These are phyloP conservation scores for Rhadina sibilatrix DNA, from an alignment of 2,113 vertebrate genomes.

Conservation along the genomic window DNA sequence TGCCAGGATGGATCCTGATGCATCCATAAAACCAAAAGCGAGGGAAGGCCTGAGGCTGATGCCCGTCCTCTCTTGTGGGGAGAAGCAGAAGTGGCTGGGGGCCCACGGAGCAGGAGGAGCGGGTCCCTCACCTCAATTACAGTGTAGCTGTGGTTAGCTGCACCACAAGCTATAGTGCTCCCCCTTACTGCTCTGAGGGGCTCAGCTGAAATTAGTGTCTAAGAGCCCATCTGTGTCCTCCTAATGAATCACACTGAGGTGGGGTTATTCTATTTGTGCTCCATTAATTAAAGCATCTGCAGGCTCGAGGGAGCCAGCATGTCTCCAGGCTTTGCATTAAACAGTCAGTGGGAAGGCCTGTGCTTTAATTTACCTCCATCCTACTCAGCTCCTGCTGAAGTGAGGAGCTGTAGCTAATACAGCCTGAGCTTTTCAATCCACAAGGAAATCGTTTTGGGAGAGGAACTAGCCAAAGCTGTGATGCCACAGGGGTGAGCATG, in stretches of 20 bases:
- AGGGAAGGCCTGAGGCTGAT: background rate
- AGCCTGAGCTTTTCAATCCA: background rate
- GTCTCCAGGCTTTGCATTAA: slow-evolving; percentile 37
- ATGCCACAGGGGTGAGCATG: background rate
- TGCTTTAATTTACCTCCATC: slow-evolving; percentile 26
- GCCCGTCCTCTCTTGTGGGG: rapidly evolving
- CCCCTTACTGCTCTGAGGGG: background rate
- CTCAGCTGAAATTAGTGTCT: slow-evolving; percentile 32
- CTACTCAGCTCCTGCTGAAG: background rate
- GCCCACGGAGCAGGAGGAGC: rapidly evolving
- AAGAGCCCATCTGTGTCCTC: slow-evolving; percentile 50
- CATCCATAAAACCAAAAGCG: background rate
- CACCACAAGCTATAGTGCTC: background rate
- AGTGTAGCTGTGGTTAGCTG: background rate
- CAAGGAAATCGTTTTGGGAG: background rate
- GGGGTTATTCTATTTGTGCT: slow-evolving; percentile 52
- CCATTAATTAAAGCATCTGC: slow-evolving; percentile 58
- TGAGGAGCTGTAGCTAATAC: background rate
- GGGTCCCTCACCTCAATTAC: background rate
- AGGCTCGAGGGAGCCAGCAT: slow-evolving; percentile 14
- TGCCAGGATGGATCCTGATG: background rate
- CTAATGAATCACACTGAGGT: slow-evolving; percentile 35
- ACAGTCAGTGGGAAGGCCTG: slow-evolving; percentile 12
- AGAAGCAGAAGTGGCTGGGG: background rate
- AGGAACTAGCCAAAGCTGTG: background rate